A percentile compares a stretch with the other conserved stretches of the same genome.
Conservation (phyloP, 2,888 invertebrate genomes). For the Gymnosoma rotundatum region DNA sequence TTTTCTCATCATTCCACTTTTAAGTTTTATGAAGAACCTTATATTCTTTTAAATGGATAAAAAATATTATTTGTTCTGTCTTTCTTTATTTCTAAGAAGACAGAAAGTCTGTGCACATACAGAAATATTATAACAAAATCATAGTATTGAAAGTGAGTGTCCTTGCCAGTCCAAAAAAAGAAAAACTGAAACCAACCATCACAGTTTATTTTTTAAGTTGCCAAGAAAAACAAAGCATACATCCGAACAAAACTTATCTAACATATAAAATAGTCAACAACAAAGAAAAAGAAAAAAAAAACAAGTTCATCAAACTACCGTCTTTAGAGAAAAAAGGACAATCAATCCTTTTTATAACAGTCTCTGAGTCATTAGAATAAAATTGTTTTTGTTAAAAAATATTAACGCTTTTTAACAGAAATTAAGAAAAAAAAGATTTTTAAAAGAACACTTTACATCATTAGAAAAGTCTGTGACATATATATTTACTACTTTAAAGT, state of each 20-base stretch:
- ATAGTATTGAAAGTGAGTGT: conserved; percentile 25
- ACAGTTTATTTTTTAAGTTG: conserved; percentile 14
- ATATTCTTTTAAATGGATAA: background rate
- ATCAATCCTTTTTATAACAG: conserved; percentile 14
- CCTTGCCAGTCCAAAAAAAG: conserved; percentile 31
- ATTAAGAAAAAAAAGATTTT: too few species aligned
- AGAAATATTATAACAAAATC: conserved; percentile 5
- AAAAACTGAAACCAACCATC: conserved; percentile 16
- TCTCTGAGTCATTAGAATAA: conserved; percentile 33
- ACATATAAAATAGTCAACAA: background rate
- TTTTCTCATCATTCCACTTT: background rate
- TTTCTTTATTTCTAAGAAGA: conserved; percentile 12
- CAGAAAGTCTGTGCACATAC: conserved; percentile 32
- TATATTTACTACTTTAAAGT: background rate
- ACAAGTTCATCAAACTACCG: conserved; percentile 38
- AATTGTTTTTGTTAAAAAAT: background rate
- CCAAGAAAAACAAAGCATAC: conserved; percentile 12
- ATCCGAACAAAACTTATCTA: conserved; percentile 4
- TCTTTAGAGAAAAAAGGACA: conserved; percentile 1
- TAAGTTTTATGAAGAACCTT: conserved; percentile 23
- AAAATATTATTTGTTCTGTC: background rate
- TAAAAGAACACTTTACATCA: too few species aligned
- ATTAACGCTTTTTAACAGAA: too few species aligned
- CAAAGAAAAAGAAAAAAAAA: background rate
- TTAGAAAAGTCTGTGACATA: too few species aligned